Percentiles rank a stretch among this genome's conserved stretches.
These are phyloP conservation scores for Pheosia gnoma DNA, from an alignment of 2,888 invertebrate genomes.

Conservation along the genomic window DNA sequence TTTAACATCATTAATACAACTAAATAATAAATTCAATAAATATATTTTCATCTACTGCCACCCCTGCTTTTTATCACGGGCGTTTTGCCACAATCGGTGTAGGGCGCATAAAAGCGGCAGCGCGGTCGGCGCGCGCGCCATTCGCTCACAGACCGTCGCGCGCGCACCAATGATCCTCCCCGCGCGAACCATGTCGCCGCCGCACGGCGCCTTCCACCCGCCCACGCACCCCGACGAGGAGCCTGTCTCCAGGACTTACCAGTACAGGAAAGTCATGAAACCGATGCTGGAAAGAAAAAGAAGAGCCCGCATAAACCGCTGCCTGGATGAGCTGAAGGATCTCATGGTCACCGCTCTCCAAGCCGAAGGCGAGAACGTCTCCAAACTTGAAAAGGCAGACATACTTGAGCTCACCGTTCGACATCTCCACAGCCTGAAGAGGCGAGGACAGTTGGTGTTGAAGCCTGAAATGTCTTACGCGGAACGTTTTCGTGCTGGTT, in stretches of 20 bases:
- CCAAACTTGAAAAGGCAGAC: slow-evolving; percentile 94
- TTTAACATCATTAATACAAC: neutral
- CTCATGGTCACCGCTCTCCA: slow-evolving; percentile 93
- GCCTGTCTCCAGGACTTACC: slow-evolving; percentile 94
- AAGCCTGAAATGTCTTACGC: slow-evolving; percentile 88
- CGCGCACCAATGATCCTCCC: slow-evolving; percentile 79
- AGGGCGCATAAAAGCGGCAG: slow-evolving; percentile 78
- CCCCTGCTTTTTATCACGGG: slow-evolving; percentile 81
- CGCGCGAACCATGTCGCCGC: slow-evolving; percentile 79
- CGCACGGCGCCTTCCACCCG: slow-evolving; percentile 80
- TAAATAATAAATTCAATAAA: neutral
- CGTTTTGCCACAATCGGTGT: slow-evolving; percentile 82
- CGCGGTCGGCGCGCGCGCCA: slow-evolving; percentile 76
- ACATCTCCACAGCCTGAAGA: slow-evolving; percentile 91
- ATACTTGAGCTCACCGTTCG: slow-evolving; percentile 93
- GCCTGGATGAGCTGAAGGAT: slow-evolving; percentile 94
- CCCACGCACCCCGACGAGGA: slow-evolving; percentile 78
- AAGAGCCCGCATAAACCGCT: slow-evolving; percentile 94
- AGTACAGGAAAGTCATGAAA: slow-evolving; percentile 97
- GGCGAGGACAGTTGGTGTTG: slow-evolving; percentile 85
- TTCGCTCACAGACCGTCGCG: slow-evolving; percentile 77
- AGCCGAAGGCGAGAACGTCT: slow-evolving; percentile 94
- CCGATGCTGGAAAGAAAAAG: slow-evolving; percentile 94
- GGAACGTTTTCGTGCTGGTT: slow-evolving; percentile 93
- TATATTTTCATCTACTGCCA: slow-evolving; percentile 48